Conservation (phyloP, 2,113 vertebrate genomes). For the Phylloscopus trochiloides region DNA sequence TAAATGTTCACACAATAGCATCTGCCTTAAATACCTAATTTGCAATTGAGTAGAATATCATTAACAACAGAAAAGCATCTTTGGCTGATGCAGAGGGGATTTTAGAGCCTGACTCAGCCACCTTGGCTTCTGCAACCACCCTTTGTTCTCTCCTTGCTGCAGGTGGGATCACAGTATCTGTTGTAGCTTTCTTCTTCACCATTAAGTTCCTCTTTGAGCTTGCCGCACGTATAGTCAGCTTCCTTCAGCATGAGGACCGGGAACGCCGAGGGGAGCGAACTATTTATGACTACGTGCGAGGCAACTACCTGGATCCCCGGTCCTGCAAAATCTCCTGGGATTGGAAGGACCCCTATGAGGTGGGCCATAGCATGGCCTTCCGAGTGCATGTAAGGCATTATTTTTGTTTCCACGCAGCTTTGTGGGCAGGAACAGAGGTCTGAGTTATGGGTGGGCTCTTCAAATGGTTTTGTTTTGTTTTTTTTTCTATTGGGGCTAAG, state of each 20-base stretch:
- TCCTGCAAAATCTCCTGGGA: constrained; percentile 98
- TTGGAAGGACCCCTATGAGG: constrained; percentile 98
- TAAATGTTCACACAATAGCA: background rate
- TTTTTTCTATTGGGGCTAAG: background rate
- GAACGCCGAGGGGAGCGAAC: constrained; percentile 92
- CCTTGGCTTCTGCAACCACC: background rate
- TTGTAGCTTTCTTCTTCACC: constrained; percentile 97
- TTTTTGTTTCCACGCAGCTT: constrained; percentile 66
- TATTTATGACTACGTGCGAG: constrained; percentile 98
- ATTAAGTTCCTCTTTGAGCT: constrained; percentile 99
- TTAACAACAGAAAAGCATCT: background rate
- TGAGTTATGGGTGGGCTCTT: background rate
- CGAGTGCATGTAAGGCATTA: constrained; percentile 88
- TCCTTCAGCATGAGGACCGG: constrained; percentile 97
- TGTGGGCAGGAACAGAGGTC: background rate
- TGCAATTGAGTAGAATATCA: background rate
- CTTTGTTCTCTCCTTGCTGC: constrained; percentile 38
- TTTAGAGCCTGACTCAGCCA: background rate
- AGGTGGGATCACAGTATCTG: constrained; percentile 99
- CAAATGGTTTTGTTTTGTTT: background rate
- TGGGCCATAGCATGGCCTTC: constrained; percentile 98
- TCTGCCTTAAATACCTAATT: background rate
- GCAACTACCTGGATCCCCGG: constrained; percentile 96
- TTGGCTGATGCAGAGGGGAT: background rate
- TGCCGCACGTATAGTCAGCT: constrained; percentile 95